phyloP scores from a whole-genome alignment of 2,888 invertebrate genomes.

The Seira ritae region DNA sequence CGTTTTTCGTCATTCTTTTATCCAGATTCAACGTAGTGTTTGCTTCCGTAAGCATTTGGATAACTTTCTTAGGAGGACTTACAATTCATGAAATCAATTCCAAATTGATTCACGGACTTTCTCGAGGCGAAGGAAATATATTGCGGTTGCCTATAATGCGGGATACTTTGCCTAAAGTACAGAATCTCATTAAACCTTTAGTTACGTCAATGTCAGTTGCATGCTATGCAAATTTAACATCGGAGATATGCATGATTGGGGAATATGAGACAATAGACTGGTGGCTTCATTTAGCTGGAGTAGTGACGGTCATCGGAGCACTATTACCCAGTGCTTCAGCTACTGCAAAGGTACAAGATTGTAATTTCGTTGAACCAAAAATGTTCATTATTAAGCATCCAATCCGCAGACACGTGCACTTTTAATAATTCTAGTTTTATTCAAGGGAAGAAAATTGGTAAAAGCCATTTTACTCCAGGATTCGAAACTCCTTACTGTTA shows the following conservation, averaged over 20 bases:
- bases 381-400: not conserved
- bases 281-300: not conserved
- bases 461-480: not conserved
- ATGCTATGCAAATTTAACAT: not conserved
- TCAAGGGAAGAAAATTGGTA: not conserved
- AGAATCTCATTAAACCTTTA: not conserved
- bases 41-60: no score
- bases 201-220: not conserved
- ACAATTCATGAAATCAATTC: not conserved
- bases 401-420: no score
- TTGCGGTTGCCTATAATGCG: not conserved
- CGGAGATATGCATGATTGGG: not conserved
- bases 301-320: not conserved
- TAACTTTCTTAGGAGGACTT: not conserved
- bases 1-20: no score
- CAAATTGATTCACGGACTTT: not conserved
- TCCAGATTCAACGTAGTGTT: no score
- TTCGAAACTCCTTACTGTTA: not conserved
- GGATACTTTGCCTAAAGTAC: not conserved
- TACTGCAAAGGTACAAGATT: not conserved
- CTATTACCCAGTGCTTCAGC: not conserved
- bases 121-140: not conserved
- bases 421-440: conserved; percentile 6
- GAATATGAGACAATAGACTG: not conserved
- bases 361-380: not conserved